Evolutionary conservation across 2,113 vertebrate species (phyloP).

Genomic region (Mirounga angustirostris): DNA sequence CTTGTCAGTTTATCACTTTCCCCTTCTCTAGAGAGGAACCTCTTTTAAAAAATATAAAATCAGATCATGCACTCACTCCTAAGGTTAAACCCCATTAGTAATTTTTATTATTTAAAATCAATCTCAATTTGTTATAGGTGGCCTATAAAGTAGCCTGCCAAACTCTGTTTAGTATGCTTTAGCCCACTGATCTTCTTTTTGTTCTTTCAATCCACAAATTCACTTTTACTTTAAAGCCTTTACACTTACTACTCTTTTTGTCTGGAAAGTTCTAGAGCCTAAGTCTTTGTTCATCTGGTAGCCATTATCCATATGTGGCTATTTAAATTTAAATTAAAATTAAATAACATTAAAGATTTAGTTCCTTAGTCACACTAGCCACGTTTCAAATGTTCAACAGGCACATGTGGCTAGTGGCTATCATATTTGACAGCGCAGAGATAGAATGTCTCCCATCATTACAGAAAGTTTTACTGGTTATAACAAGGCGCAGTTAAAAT

Average conservation of each 20-base stretch:
- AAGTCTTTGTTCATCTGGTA: background rate
- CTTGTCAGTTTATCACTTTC: background rate
- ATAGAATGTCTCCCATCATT: background rate
- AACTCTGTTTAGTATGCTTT: background rate
- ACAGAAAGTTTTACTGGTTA: background rate
- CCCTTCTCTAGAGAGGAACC: background rate
- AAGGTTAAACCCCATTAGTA: background rate
- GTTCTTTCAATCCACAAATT: background rate
- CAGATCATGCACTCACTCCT: background rate
- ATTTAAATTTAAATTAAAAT: conserved; percentile 30
- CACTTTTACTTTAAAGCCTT: background rate
- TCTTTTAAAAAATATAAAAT: conserved; percentile 34
- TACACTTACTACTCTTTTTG: background rate
- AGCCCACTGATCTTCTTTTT: background rate
- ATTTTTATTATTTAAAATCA: conserved; percentile 58
- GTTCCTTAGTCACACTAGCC: background rate
- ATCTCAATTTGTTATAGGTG: background rate
- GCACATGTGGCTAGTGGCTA: background rate
- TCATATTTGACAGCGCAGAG: background rate
- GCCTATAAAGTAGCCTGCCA: background rate
- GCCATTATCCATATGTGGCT: background rate
- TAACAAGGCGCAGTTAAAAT: background rate
- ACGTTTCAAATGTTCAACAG: background rate
- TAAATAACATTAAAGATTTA: background rate
- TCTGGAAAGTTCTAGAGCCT: background rate